These are phyloP conservation scores for Chaetodon trifasciatus DNA, from an alignment of 2,797 vertebrate species.

Conservation along the genomic window DNA sequence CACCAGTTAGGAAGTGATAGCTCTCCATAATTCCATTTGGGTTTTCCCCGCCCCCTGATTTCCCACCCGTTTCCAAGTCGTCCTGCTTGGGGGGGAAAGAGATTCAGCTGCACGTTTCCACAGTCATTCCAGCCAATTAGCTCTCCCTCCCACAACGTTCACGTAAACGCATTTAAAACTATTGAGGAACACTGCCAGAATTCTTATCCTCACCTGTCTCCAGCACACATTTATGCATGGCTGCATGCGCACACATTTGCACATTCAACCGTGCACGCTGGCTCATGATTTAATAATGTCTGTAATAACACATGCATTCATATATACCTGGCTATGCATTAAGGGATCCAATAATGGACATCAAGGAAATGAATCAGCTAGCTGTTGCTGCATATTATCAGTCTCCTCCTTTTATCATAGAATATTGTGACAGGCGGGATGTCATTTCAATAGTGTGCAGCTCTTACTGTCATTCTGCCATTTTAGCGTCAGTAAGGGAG, in stretches of 20 bases:
- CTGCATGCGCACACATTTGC: constrained; percentile 4
- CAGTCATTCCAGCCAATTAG: constrained; percentile 73
- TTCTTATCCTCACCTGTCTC: constrained; percentile 38
- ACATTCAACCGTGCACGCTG: constrained; percentile 4
- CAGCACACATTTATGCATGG: constrained; percentile 35
- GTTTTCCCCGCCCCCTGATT: constrained; percentile 69
- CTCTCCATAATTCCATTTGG: constrained; percentile 78
- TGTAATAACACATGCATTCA: constrained; percentile 21
- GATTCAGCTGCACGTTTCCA: constrained; percentile 57
- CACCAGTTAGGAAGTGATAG: constrained; percentile 80
- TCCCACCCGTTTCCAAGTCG: constrained; percentile 66
- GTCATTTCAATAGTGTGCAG: constrained; percentile 49
- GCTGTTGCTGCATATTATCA: constrained; percentile 43
- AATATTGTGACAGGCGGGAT: constrained; percentile 48
- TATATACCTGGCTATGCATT: constrained; percentile 31
- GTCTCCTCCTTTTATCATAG: constrained; percentile 43
- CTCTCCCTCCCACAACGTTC: constrained; percentile 64
- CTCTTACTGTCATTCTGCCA: constrained; percentile 56
- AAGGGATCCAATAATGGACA: constrained; percentile 47
- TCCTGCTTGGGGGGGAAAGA: constrained; percentile 50
- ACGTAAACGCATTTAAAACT: constrained; percentile 44
- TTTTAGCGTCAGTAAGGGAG: constrained; percentile 36
- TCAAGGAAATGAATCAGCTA: constrained; percentile 48
- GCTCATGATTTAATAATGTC: constrained; percentile 52
- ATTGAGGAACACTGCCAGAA: constrained; percentile 38